These are phyloP conservation scores for Erpobdella octoculata DNA, from an alignment of 2,888 invertebrate genomes.

Conservation along the genomic window DNA sequence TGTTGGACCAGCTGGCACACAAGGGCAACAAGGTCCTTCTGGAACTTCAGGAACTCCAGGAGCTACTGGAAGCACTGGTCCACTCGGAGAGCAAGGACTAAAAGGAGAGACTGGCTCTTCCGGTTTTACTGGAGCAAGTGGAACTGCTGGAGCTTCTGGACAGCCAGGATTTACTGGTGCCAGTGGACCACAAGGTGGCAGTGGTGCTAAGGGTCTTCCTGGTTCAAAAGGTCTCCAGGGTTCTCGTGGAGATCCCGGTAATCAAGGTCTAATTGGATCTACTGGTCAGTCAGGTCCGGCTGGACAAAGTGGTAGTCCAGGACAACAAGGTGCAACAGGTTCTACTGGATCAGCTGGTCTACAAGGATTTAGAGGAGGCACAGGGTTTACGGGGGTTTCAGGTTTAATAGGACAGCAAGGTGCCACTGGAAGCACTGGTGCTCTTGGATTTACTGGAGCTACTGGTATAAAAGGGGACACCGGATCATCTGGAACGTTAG, in stretches of 20 bases:
- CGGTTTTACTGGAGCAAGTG: slow-evolving; percentile 23
- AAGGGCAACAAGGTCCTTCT: slow-evolving; percentile 27
- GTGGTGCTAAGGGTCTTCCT: slow-evolving; percentile 20
- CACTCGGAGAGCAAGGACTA: slow-evolving; percentile 9
- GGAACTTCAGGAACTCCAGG: slow-evolving; percentile 23
- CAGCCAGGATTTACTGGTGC: slow-evolving; percentile 4
- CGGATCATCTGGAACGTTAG: slow-evolving; percentile 57
- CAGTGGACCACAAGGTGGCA: slow-evolving; percentile 14
- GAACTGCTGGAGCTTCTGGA: slow-evolving; percentile 4
- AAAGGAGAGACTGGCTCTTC: slow-evolving; percentile 15
- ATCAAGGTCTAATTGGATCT: slow-evolving; percentile 30
- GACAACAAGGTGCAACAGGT: slow-evolving; percentile 31
- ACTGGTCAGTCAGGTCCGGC: slow-evolving; percentile 29
- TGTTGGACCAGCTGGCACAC: slow-evolving; percentile 27
- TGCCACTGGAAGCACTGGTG: slow-evolving; percentile 16
- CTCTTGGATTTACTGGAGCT: slow-evolving; percentile 27
- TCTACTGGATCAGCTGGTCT: slow-evolving; percentile 30
- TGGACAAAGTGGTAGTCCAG: slow-evolving; percentile 32
- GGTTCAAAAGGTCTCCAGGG: slow-evolving; percentile 47
- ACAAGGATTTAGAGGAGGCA: slow-evolving; percentile 29
- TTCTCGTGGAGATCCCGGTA: slow-evolving; percentile 35
- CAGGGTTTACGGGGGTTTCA: slow-evolving; percentile 36
- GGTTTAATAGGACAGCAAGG: slow-evolving; percentile 31
- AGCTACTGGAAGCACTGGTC: slow-evolving; percentile 21
- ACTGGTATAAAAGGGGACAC: slow-evolving; percentile 37